Evolutionary conservation across 1,140 invertebrate genomes (phyloP).

Genomic region (Drosophila novamexicana): DNA sequence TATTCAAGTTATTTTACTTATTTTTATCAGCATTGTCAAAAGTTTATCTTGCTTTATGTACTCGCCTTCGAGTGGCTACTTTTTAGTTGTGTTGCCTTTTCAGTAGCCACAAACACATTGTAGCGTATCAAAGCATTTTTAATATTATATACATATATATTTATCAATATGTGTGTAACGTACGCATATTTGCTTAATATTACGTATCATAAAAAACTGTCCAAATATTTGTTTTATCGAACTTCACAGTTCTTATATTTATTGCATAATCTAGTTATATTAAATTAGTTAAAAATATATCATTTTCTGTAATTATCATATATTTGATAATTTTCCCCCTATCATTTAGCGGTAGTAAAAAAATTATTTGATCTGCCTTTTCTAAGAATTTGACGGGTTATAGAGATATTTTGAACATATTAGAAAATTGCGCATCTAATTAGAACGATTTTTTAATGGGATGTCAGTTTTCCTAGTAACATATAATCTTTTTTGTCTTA

Average conservation of each 20-base stretch:
- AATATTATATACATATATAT: neutral
- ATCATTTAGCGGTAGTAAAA: constrained; percentile 12
- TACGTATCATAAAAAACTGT: neutral
- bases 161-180: neutral
- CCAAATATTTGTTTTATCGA: neutral
- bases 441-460: neutral
- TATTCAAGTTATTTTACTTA: constrained; percentile 21
- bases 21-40: constrained; percentile 49
- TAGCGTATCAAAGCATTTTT: neutral
- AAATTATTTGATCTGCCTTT: neutral
- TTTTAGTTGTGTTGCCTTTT: constrained; percentile 18
- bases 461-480: neutral
- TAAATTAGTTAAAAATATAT: constrained; percentile 7
- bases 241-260: constrained; percentile 9
- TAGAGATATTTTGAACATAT: neutral
- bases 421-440: neutral
- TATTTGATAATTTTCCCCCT: constrained; percentile 12
- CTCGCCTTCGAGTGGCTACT: constrained; percentile 8
- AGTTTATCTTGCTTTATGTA: constrained; percentile 38
- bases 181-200: neutral
- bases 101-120: constrained; percentile 13
- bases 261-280: constrained; percentile 12
- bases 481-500: neutral
- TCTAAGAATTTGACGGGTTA: constrained; percentile 10
- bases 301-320: constrained; percentile 6